phyloP scores from a whole-genome alignment of 2,113 vertebrate species.

The Peromyscus leucopus region DNA sequence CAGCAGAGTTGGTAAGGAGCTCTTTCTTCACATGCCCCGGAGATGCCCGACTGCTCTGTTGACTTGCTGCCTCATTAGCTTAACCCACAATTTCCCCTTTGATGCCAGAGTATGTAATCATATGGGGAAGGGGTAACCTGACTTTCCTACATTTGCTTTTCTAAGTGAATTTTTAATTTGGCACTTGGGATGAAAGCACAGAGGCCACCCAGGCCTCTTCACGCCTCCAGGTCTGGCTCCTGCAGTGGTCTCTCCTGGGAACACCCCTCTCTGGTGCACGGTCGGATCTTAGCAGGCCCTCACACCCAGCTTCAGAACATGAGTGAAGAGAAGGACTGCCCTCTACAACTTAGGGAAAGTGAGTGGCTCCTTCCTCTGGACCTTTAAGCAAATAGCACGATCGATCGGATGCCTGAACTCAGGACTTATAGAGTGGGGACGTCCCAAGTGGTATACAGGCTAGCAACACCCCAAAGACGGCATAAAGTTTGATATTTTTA shows the following conservation, averaged over 20 bases:
- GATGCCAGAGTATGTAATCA: conserved; percentile 62
- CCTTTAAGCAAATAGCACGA: conserved; percentile 6
- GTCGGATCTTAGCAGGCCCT: not conserved
- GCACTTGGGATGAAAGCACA: not conserved
- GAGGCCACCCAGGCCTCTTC: not conserved
- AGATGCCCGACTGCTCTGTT: conserved; percentile 64
- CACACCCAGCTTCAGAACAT: not conserved
- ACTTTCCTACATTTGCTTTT: conserved; percentile 31
- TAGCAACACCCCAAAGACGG: not conserved
- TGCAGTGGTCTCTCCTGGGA: not conserved
- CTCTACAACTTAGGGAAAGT: not conserved
- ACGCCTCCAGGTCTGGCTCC: not conserved
- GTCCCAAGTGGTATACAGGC: not conserved
- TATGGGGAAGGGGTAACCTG: not conserved
- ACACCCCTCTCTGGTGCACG: accelerated
- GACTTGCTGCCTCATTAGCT: conserved; percentile 68
- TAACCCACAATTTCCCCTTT: conserved; percentile 68
- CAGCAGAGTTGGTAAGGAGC: conserved; percentile 56
- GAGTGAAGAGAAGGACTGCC: not conserved
- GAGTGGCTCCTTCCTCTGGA: not conserved
- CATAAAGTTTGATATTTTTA: not conserved
- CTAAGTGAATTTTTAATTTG: conserved; percentile 35
- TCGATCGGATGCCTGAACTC: not conserved
- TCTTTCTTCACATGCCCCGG: conserved; percentile 58
- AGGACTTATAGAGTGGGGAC: not conserved